Percentiles rank a stretch among this genome's conserved stretches.
Conservation (phyloP, 2,797 vertebrate genomes). For the Anomalospiza imberbis region DNA sequence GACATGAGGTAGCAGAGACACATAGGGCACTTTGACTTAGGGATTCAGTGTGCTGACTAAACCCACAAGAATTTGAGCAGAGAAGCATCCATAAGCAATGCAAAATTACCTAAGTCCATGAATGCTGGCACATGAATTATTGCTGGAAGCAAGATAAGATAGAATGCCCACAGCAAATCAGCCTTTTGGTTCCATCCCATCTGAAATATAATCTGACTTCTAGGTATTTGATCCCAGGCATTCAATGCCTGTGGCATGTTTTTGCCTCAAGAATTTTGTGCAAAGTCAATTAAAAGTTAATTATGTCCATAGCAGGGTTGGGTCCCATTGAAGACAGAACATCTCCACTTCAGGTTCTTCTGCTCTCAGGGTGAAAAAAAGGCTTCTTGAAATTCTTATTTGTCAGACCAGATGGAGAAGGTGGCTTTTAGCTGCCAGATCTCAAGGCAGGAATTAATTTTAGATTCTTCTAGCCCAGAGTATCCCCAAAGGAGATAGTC, state of each 20-base stretch:
- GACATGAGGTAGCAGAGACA: background rate
- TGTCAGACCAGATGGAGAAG: background rate
- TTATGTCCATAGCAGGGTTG: background rate
- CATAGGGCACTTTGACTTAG: background rate
- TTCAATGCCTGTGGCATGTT: background rate
- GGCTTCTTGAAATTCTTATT: background rate
- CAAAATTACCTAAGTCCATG: background rate
- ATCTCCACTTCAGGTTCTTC: background rate
- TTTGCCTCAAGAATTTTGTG: background rate
- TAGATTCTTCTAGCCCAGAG: background rate
- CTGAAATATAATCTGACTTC: background rate
- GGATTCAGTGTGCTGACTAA: background rate
- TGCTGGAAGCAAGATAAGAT: background rate
- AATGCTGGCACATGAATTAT: background rate
- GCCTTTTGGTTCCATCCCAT: background rate
- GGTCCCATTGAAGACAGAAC: background rate
- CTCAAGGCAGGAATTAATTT: background rate
- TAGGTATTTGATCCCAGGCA: background rate
- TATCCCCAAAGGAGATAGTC: background rate
- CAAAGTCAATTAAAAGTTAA: background rate
- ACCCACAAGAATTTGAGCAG: background rate
- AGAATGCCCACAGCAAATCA: background rate
- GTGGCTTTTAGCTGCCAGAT: background rate
- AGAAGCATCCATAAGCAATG: background rate
- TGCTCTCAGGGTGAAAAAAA: background rate